These are phyloP conservation scores for Pseudobourletiella spinata DNA, from an alignment of 1,140 invertebrate genomes.

Conservation along the genomic window DNA sequence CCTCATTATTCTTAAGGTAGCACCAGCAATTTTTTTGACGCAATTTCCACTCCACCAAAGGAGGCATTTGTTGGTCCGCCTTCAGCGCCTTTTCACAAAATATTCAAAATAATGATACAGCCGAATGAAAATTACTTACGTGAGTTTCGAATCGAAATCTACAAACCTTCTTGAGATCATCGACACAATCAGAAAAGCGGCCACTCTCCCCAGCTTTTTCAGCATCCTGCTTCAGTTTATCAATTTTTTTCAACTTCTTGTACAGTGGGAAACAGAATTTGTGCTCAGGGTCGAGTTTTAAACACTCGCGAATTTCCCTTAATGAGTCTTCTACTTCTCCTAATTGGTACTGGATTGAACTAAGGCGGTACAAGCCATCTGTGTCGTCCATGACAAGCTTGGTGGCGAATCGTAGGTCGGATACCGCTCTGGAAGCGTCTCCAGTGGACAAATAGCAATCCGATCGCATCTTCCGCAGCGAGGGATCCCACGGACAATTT, in stretches of 20 bases:
- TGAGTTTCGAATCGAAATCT: background rate
- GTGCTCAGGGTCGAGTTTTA: slow-evolving; percentile 96
- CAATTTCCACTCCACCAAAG: slow-evolving; percentile 49
- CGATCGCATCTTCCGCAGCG: slow-evolving; percentile 72
- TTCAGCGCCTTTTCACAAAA: slow-evolving; percentile 54
- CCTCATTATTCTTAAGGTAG: slow-evolving; percentile 54
- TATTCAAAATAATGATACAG: too few relatives aligned
- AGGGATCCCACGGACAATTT: slow-evolving; percentile 78
- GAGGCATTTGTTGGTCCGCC: slow-evolving; percentile 49
- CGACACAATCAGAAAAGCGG: slow-evolving; percentile 66
- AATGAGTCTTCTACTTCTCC: slow-evolving; percentile 86
- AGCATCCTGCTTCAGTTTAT: slow-evolving; percentile 66
- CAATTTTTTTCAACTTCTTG: slow-evolving; percentile 94
- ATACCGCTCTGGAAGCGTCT: slow-evolving; percentile 77
- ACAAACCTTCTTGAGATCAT: slow-evolving; percentile 55
- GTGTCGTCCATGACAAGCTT: slow-evolving; percentile 88
- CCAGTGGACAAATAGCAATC: slow-evolving; percentile 70
- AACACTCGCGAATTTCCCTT: slow-evolving; percentile 88
- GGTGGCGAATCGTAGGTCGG: slow-evolving; percentile 80
- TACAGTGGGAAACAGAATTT: slow-evolving; percentile 93
- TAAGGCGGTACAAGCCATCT: slow-evolving; percentile 68
- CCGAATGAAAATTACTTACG: slow-evolving; percentile 2
- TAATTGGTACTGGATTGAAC: slow-evolving; percentile 73
- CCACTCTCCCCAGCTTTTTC: slow-evolving; percentile 49
- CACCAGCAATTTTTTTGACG: slow-evolving; percentile 60